Evolutionary conservation across 2,797 vertebrate species (phyloP).

Genomic region (Molossus alvarezi): DNA sequence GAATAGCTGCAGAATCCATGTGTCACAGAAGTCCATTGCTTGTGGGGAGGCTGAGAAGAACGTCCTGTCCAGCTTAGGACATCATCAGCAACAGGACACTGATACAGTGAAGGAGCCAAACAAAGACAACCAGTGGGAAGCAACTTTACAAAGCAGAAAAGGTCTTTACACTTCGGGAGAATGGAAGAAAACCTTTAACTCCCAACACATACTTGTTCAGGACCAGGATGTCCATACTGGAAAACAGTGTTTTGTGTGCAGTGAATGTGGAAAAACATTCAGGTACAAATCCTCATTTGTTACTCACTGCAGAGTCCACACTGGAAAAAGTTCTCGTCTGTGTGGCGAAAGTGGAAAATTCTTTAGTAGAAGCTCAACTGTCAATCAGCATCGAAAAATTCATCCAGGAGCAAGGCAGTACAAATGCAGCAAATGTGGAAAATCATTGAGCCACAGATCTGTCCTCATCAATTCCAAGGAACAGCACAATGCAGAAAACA

Average conservation of each 20-base stretch:
- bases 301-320: neutral
- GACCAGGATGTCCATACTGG: neutral
- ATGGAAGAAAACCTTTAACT: neutral
- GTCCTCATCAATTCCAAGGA: neutral
- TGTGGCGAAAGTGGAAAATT: constrained; percentile 48
- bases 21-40: neutral
- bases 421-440: constrained; percentile 70
- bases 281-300: neutral
- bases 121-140: too few species aligned
- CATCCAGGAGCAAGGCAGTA: constrained; percentile 62
- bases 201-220: neutral
- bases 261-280: constrained; percentile 47
- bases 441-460: constrained; percentile 65
- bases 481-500: neutral
- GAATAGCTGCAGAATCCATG: neutral
- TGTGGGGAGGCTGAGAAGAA: neutral
- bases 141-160: neutral
- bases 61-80: neutral
- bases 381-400: constrained; percentile 48
- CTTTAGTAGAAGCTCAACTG: constrained; percentile 55
- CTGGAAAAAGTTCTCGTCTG: constrained; percentile 21
- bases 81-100: neutral
- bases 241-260: neutral
- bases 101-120: neutral
- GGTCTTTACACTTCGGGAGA: neutral